Conservation (phyloP, 2,888 invertebrate genomes). For the Stegana nigrithorax region DNA sequence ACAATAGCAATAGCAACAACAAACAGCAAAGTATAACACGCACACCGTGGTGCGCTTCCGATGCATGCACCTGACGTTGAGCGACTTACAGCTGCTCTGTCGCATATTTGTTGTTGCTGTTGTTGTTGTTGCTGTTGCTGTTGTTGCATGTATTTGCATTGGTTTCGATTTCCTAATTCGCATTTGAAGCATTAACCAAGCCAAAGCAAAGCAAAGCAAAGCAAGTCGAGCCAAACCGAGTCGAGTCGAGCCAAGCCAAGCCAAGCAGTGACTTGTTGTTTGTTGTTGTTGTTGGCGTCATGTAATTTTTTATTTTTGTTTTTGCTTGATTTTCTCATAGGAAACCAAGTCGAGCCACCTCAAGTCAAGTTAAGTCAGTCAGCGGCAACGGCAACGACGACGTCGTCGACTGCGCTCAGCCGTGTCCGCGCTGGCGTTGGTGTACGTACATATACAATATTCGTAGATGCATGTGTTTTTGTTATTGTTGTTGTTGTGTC, state of each 20-base stretch:
- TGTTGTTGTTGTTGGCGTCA: constrained; percentile 28
- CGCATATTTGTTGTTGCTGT: neutral
- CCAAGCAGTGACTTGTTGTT: constrained; percentile 14
- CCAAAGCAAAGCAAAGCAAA: no score
- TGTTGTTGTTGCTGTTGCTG: constrained; percentile 23
- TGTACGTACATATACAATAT: constrained; percentile 22
- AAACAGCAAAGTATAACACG: neutral
- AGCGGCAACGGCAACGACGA: no score
- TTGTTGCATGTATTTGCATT: constrained; percentile 36
- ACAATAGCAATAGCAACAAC: neutral
- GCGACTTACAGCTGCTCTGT: neutral
- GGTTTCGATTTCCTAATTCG: constrained; percentile 59
- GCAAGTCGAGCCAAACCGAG: neutral
- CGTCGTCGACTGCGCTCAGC: constrained; percentile 35
- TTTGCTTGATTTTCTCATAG: neutral
- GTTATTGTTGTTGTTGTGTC: constrained; percentile 33
- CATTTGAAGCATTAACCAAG: constrained; percentile 33
- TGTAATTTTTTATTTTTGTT: constrained; percentile 10
- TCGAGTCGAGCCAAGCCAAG: constrained; percentile 7
- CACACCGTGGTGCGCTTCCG: constrained; percentile 7
- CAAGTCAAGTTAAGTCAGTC: neutral
- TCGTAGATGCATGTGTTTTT: constrained; percentile 41
- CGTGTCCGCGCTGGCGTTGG: constrained; percentile 48
- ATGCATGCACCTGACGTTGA: constrained; percentile 5
- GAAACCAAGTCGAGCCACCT: neutral